phyloP scores from a whole-genome alignment of 2,797 vertebrate species.

The Melanotaenia boesemani region DNA sequence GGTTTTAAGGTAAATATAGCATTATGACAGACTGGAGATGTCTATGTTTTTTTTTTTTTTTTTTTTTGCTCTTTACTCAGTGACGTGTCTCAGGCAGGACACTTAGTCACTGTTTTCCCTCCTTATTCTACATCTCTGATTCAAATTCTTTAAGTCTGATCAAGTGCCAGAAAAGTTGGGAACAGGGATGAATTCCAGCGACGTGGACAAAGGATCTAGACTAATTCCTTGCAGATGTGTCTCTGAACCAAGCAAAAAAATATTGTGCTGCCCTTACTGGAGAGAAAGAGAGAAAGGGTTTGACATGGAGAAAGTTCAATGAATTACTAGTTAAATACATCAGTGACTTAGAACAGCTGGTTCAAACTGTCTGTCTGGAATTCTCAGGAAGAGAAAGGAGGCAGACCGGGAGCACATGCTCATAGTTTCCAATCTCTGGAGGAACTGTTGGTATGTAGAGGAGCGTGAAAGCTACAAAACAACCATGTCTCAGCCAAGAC shows the following conservation, averaged over 20 bases:
- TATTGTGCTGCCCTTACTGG: slow-evolving; percentile 49
- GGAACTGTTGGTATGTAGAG: slow-evolving; percentile 61
- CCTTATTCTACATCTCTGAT: slow-evolving; percentile 39
- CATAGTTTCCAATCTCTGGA: slow-evolving; percentile 63
- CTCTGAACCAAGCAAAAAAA: slow-evolving; percentile 54
- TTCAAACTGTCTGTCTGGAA: slow-evolving; percentile 58
- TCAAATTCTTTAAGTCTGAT: slow-evolving; percentile 51
- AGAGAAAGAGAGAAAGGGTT: slow-evolving; percentile 46
- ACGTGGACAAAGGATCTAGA: slow-evolving; percentile 81
- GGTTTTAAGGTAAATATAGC: slow-evolving; percentile 57
- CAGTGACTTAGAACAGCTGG: slow-evolving; percentile 70
- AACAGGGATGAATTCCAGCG: slow-evolving; percentile 71
- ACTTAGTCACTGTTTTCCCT: slow-evolving; percentile 31
- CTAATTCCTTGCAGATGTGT: slow-evolving; percentile 86
- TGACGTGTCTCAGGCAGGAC: slow-evolving; percentile 36
- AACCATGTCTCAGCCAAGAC: slow-evolving; percentile 5
- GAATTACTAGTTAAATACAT: slow-evolving; percentile 70
- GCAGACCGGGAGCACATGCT: slow-evolving; percentile 41
- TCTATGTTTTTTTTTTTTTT: slow-evolving; percentile 2
- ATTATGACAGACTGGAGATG: slow-evolving; percentile 31
- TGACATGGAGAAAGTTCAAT: slow-evolving; percentile 54
- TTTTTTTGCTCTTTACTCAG: slow-evolving; percentile 16
- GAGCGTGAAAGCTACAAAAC: slow-evolving; percentile 31
- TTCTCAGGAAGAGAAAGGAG: slow-evolving; percentile 45
- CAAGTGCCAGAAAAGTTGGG: slow-evolving; percentile 54